A percentile compares a stretch with the other conserved stretches of the same genome.
phyloP scores from a whole-genome alignment of 2,113 vertebrate species.

The Mugil cephalus region DNA sequence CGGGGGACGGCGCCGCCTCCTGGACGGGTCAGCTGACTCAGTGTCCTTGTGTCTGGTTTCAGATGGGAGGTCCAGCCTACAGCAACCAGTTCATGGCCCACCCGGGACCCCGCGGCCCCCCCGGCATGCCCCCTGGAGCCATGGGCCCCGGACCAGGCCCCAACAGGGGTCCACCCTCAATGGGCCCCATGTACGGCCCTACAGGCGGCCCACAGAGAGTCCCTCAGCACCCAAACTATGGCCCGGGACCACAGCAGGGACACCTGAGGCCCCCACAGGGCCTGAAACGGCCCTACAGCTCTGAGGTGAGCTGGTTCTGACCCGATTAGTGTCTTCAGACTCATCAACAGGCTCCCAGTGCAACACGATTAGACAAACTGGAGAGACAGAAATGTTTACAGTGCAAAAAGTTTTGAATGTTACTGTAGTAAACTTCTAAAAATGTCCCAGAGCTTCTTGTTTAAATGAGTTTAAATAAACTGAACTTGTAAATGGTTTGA shows the following conservation, averaged over 20 bases:
- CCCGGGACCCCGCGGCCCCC: constrained; percentile 85
- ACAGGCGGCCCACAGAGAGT: constrained; percentile 83
- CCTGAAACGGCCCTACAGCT: constrained; percentile 89
- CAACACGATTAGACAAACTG: too few relatives aligned
- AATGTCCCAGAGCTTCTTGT: too few relatives aligned
- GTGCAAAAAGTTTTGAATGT: too few relatives aligned
- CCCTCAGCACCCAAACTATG: constrained; percentile 87
- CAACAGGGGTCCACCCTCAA: constrained; percentile 70
- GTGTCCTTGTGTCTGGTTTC: neutral
- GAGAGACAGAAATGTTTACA: too few relatives aligned
- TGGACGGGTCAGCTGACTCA: neutral
- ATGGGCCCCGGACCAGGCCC: constrained; percentile 81
- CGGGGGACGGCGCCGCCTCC: constrained; percentile 4
- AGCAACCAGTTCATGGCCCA: constrained; percentile 90
- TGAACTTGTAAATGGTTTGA: too few relatives aligned
- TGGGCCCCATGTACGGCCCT: constrained; percentile 84
- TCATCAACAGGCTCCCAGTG: too few relatives aligned
- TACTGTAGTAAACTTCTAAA: too few relatives aligned
- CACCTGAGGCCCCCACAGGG: constrained; percentile 84
- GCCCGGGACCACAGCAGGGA: constrained; percentile 83
- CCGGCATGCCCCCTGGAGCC: constrained; percentile 81
- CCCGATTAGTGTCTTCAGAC: neutral
- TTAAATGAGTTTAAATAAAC: too few relatives aligned
- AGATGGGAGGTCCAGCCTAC: constrained; percentile 89
- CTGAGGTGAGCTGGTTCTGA: constrained; percentile 84